Base-by-base conservation (phyloP, 2,797 vertebrate genomes). In the Chelidonichthys spinosus region DNA sequence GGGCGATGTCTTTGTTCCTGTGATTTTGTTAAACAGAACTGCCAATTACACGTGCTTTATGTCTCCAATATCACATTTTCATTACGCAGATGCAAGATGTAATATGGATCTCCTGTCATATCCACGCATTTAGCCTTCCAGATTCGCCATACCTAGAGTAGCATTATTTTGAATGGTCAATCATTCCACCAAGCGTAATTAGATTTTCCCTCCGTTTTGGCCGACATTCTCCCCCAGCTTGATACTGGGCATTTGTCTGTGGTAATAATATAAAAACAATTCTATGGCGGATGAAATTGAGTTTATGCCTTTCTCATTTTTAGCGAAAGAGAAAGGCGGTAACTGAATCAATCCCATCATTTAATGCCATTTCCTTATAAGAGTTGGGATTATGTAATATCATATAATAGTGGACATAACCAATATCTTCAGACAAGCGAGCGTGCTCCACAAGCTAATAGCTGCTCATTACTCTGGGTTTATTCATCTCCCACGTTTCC, bases 41-140 rank as follows among this genome's bases (percentile, higher is more conserved):
- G 92, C 84, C 92, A 93, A 92, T 94, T 93, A 91, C 78, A 81
- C 47, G 73, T 90, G 87, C 85, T 95, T 93, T 91, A 94, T 94
- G 91, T 88, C 77, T 90, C 86, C 82, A 94, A 93, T 94, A 92
- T 92, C 86, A 81, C 81, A 83, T 90, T 92, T 93, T 92, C 90
- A 93, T 94, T 92, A 91, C 85, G 68, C 83, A 85, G 88, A 92
- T 85, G 85, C 78, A 84, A 79, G 85, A 90, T 88, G 83, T 85
- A 64, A 87, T 89, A 90, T 92, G 83, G 86, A 92, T 92, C 84
- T 89, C 79, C 82, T 90, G 90, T 90, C 89, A 88, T 25, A 72
- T 62, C 68, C 52, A 14, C 35, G 54, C 62, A 75, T 87, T 87
- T 72, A 80, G 89, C 89, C 83, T 82, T 73, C 67, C 72, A 84